A percentile compares a stretch with the other conserved stretches of the same genome.
Evolutionary conservation across 2,113 vertebrate species (phyloP).

Genomic region (Xyliphius kryptos): DNA sequence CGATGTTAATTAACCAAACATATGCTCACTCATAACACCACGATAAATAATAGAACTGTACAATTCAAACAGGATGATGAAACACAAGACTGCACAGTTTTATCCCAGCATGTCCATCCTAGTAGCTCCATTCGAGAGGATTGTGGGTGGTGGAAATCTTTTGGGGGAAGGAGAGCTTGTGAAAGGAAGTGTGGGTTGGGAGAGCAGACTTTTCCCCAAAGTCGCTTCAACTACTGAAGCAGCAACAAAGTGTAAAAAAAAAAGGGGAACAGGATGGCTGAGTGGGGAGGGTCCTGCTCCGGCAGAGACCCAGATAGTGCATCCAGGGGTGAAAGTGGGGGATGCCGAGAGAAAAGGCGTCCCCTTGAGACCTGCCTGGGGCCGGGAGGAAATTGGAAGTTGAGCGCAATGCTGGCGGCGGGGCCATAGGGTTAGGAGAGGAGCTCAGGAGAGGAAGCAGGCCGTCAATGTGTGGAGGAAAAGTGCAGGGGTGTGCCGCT

Average conservation of each 20-base stretch:
- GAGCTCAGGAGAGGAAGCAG: constrained; percentile 42
- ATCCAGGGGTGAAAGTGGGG: constrained; percentile 41
- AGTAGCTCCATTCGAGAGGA: too few species aligned
- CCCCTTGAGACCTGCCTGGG: too few species aligned
- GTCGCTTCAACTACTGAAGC: constrained; percentile 41
- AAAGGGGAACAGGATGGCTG: not conserved
- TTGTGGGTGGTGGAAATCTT: too few species aligned
- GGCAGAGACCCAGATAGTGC: constrained; percentile 38
- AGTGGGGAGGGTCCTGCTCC: constrained; percentile 13
- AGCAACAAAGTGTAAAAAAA: constrained; percentile 31
- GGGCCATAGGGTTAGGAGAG: constrained; percentile 28
- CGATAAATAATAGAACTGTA: too few species aligned
- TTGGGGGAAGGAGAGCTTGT: constrained; percentile 33
- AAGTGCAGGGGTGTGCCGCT: too few species aligned
- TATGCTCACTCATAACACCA: too few species aligned
- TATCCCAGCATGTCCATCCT: too few species aligned
- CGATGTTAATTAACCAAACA: too few species aligned
- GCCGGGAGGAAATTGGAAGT: constrained; percentile 49
- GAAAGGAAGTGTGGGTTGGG: constrained; percentile 57
- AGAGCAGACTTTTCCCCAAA: constrained; percentile 49
- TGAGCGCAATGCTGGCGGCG: constrained; percentile 33
- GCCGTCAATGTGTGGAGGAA: too few species aligned
- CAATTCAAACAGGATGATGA: too few species aligned
- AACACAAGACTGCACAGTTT: too few species aligned
- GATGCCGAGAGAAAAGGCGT: constrained; percentile 37